phyloP scores from a whole-genome alignment of 2,113 vertebrate species.

The Uria lomvia region DNA sequence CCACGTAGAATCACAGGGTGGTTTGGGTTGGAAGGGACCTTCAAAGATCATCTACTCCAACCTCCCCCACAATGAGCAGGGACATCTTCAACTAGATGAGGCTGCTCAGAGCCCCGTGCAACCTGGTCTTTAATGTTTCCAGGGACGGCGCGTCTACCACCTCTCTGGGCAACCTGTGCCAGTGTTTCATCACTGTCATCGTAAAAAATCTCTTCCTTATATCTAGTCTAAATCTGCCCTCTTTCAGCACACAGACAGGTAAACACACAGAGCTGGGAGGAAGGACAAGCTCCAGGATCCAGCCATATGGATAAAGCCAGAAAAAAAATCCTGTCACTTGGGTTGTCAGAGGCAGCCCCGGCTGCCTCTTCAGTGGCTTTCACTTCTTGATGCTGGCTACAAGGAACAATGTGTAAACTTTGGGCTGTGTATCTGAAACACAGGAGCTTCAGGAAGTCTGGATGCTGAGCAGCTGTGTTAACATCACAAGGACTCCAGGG shows the following conservation, averaged over 20 bases:
- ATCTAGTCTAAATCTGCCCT: background rate
- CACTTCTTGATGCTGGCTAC: fast-evolving
- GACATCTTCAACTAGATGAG: background rate
- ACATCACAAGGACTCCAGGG: background rate
- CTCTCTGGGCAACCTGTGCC: background rate
- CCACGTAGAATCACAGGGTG: background rate
- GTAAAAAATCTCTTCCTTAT: background rate
- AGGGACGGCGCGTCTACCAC: background rate
- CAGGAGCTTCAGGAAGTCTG: background rate
- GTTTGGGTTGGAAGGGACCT: background rate
- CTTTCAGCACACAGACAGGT: background rate
- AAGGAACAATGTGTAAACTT: background rate
- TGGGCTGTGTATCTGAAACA: background rate
- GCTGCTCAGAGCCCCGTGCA: background rate
- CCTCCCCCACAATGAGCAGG: background rate
- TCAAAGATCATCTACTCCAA: background rate
- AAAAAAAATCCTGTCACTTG: background rate
- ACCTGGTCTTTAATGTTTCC: background rate
- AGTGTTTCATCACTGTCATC: background rate
- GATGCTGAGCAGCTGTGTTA: background rate
- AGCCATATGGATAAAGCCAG: background rate
- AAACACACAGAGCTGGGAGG: background rate
- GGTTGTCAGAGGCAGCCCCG: background rate
- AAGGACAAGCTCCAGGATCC: background rate
- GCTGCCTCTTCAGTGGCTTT: background rate